Evolutionary conservation across 1,140 invertebrate species (phyloP).

Genomic region (Eumeta japonica): DNA sequence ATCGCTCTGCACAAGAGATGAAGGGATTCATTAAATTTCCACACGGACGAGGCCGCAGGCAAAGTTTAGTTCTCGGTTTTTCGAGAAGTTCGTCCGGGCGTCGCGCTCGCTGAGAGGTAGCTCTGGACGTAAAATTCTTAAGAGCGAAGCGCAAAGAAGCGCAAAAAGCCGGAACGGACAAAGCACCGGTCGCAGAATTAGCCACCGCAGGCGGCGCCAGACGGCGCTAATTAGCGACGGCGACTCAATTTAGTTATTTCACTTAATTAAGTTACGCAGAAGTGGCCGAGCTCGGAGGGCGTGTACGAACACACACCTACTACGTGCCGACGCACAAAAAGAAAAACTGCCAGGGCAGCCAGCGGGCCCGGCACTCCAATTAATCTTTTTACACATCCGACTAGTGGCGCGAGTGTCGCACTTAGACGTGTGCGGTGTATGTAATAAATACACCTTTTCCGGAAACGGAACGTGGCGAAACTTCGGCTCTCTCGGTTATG

Average conservation of each 20-base stretch:
- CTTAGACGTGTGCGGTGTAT: no score
- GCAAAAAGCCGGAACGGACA: slow-evolving; percentile 31
- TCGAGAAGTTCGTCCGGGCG: no score
- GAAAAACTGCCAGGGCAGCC: no score
- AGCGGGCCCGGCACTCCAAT: no score
- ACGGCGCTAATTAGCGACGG: slow-evolving; percentile 53
- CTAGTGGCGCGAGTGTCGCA: slow-evolving; percentile 42
- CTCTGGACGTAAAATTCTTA: no score
- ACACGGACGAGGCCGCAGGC: no score
- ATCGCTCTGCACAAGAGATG: slow-evolving; percentile 44
- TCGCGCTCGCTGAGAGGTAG: no score
- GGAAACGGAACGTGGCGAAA: no score
- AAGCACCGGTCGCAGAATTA: slow-evolving; percentile 52
- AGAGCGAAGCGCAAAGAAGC: slow-evolving; percentile 49
- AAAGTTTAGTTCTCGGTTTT: slow-evolving; percentile 56
- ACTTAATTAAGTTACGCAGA: slow-evolving; percentile 54
- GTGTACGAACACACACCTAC: slow-evolving; percentile 40
- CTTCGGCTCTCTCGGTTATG: no score
- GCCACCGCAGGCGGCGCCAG: slow-evolving; percentile 32
- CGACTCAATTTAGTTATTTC: slow-evolving; percentile 54
- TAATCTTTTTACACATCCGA: slow-evolving; percentile 56
- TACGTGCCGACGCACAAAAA: slow-evolving; percentile 37
- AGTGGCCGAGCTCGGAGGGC: slow-evolving; percentile 26
- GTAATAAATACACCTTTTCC: no score
- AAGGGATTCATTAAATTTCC: no score